Base-by-base conservation (phyloP, 1,140 invertebrate genomes). In the Campoletis sonorensis region DNA sequence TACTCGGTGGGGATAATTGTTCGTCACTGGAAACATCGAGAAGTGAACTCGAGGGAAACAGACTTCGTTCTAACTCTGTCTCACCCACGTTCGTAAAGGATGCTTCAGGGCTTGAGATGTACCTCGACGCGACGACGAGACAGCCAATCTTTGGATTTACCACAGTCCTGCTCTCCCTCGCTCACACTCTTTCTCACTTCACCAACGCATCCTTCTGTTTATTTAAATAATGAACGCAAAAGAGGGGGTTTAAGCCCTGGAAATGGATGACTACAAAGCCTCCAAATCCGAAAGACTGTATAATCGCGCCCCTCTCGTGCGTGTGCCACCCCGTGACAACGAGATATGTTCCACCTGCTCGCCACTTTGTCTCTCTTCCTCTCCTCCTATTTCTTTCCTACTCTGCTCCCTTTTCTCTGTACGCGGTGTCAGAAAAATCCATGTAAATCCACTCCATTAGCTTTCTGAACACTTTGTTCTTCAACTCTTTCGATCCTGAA, bases 201-300 rank as follows among this genome's bases (percentile, higher is more conserved):
- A 21, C 51, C 51, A 18, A 26, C 64, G 5, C 75, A 27, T 84
- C 83, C 83, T 83, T 87, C 89, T 91, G 90, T 92, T 92, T 92
- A 91, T 92, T 92, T 91, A 91, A 92, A 92, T 92, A 91, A 92
- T 91, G 88, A 86, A 89, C 76, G 81, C 83, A 78, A 54, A 67
- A 71, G 61, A 26, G 51, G 81, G 49, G 83, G 76, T 83, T 82
- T 68, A 79, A 40, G 68, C 83, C 77, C 27, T 82, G 88, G 80
- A 88, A 91, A 92, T 92, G 85, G 88, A 91, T 91, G 91, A 90
- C 90, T 91, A 89, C 87, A 90, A 90, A 91, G 90, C 88, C 85
- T 84, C 76, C 83, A 90, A 90, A 90, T 91, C 88, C 88, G 87
- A 85, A 82, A 84, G 81, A 83, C 82, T 21, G 30, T 75, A 75